Percentiles rank a stretch among this genome's conserved stretches.
These are phyloP conservation scores for Pelobates fuscus DNA, from an alignment of 2,113 vertebrate species.

Conservation along the genomic window DNA sequence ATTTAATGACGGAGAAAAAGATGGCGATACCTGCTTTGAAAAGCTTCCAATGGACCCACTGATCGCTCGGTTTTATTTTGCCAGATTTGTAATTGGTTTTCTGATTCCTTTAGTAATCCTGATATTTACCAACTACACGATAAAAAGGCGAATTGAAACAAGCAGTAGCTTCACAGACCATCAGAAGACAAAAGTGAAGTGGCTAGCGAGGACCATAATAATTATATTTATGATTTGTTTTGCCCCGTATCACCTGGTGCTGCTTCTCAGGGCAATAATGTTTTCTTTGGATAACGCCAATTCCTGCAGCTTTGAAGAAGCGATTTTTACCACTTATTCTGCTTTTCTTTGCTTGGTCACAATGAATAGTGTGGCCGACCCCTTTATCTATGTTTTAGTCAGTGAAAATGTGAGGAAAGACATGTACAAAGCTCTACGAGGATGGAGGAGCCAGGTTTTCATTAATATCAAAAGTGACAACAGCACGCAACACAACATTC, in stretches of 20 bases:
- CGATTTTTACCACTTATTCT: constrained; percentile 66
- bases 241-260: constrained; percentile 80
- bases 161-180: constrained; percentile 53
- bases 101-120: constrained; percentile 71
- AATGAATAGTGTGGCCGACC: constrained; percentile 76
- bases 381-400: constrained; percentile 80
- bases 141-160: constrained; percentile 61
- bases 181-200: constrained; percentile 75
- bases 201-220: constrained; percentile 68
- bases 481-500: constrained; percentile 36
- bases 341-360: constrained; percentile 78
- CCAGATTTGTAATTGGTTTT: constrained; percentile 76
- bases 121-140: constrained; percentile 69
- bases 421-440: constrained; percentile 52
- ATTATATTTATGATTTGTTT: constrained; percentile 84
- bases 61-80: constrained; percentile 64
- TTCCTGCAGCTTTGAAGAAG: constrained; percentile 63
- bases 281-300: constrained; percentile 48
- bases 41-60: constrained; percentile 34
- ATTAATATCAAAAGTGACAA: constrained; percentile 11
- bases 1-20: background rate
- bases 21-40: constrained; percentile 73
- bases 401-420: constrained; percentile 74
- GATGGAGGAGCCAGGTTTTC: constrained; percentile 50
- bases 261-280: constrained; percentile 67